phyloP scores from a whole-genome alignment of 2,888 invertebrate genomes.

The Meloe dianella region DNA sequence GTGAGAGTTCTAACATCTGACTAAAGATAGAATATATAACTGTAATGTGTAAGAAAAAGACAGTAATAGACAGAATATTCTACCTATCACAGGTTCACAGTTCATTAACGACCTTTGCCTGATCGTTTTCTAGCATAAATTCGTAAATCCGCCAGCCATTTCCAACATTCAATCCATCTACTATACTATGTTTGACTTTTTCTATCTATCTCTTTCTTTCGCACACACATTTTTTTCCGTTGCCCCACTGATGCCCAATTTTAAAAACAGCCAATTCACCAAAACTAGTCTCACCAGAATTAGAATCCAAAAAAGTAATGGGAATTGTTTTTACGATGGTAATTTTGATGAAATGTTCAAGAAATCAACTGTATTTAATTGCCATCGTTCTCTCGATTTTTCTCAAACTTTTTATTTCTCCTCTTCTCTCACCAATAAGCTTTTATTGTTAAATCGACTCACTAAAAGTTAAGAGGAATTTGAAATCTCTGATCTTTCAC shows the following conservation, averaged over 20 bases:
- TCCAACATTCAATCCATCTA: neutral
- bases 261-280: neutral
- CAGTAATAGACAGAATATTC: slow-evolving; percentile 14
- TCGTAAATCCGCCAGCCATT: slow-evolving; percentile 36
- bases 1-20: slow-evolving; percentile 9
- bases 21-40: neutral
- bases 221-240: neutral
- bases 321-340: slow-evolving; percentile 13
- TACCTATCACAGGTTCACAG: slow-evolving; percentile 49
- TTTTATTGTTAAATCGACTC: slow-evolving; percentile 2
- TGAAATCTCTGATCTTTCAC: neutral
- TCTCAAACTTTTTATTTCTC: neutral
- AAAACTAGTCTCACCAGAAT: neutral
- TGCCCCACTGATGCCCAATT: neutral
- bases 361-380: slow-evolving; percentile 6
- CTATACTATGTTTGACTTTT: slow-evolving; percentile 15
- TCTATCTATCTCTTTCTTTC: neutral
- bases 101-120: slow-evolving; percentile 54
- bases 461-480: neutral
- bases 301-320: slow-evolving; percentile 9
- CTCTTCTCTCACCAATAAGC: neutral
- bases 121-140: slow-evolving; percentile 48
- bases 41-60: slow-evolving; percentile 20
- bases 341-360: neutral
- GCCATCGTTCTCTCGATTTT: neutral